A percentile compares a stretch with the other conserved stretches of the same genome.
Evolutionary conservation across 2,113 vertebrate species (phyloP).

Genomic region (Cromileptes altivelis): DNA sequence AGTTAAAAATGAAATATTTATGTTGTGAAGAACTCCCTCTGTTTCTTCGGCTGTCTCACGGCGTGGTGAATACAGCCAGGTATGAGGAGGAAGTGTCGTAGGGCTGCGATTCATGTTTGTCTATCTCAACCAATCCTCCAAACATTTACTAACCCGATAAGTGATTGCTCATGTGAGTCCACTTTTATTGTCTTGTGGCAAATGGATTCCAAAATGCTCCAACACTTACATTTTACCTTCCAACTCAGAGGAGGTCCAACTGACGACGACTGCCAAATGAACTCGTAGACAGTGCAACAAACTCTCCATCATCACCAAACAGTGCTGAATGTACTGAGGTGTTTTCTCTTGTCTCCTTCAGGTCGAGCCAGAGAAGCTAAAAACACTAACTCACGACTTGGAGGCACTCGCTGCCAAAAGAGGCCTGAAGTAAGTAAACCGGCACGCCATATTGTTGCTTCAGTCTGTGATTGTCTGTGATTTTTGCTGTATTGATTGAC

Average conservation of each 20-base stretch:
- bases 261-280: neutral
- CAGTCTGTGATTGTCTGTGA: neutral
- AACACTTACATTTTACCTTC: neutral
- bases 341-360: slow-evolving; percentile 80
- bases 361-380: slow-evolving; percentile 97
- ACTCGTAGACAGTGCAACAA: neutral
- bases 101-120: too few species aligned
- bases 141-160: too few species aligned
- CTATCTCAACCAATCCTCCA: too few species aligned
- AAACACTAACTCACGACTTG: slow-evolving; percentile 97
- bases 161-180: too few species aligned
- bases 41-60: too few species aligned
- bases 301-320: neutral
- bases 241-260: slow-evolving; percentile 3
- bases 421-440: slow-evolving; percentile 93
- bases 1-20: too few species aligned
- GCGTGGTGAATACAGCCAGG: too few species aligned
- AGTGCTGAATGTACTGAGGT: slow-evolving; percentile 1
- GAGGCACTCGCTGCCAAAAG: slow-evolving; percentile 94
- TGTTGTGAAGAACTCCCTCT: too few species aligned
- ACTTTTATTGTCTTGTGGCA: neutral
- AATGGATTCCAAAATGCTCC: slow-evolving; percentile 18
- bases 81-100: too few species aligned
- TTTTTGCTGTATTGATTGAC: too few species aligned
- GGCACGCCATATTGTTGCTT: neutral